These are phyloP conservation scores for Eupeodes corollae DNA, from an alignment of 1,140 invertebrate genomes.

Conservation along the genomic window DNA sequence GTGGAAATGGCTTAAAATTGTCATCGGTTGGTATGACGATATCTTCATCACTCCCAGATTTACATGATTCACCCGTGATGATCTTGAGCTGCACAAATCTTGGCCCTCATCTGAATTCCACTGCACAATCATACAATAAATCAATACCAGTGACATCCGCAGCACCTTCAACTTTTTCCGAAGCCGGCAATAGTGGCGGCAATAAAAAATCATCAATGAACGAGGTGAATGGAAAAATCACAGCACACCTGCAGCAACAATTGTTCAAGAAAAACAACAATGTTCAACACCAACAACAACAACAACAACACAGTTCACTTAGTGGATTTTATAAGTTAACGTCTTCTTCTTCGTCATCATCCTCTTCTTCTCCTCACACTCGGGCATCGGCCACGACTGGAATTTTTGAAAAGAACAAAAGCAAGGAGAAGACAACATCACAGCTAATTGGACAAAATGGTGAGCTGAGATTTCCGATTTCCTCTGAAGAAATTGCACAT, in stretches of 20 bases:
- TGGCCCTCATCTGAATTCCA: conserved; percentile 14
- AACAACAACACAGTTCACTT: conserved; percentile 13
- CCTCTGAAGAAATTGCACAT: too few relatives aligned
- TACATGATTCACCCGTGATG: conserved; percentile 33
- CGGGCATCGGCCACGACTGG: too few relatives aligned
- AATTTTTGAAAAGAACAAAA: too few relatives aligned
- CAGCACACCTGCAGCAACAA: not conserved
- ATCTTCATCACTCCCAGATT: conserved; percentile 32
- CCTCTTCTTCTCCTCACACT: too few relatives aligned
- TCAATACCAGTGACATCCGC: conserved; percentile 10
- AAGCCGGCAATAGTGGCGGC: conserved; percentile 5
- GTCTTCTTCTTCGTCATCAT: not conserved
- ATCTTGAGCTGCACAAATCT: conserved; percentile 35
- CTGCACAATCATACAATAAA: not conserved
- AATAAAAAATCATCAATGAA: conserved; percentile 1
- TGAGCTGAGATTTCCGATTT: too few relatives aligned
- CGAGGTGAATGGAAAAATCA: not conserved
- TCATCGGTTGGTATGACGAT: conserved; percentile 22
- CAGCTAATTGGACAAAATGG: too few relatives aligned
- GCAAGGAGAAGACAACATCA: too few relatives aligned
- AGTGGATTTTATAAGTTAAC: not conserved
- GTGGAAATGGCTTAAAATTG: conserved; percentile 22
- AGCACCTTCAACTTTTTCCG: conserved; percentile 2
- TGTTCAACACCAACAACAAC: conserved; percentile 14
- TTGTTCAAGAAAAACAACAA: conserved; percentile 8